These are phyloP conservation scores for Drosophila lacertosa DNA, from an alignment of 1,140 invertebrate species.

Conservation along the genomic window DNA sequence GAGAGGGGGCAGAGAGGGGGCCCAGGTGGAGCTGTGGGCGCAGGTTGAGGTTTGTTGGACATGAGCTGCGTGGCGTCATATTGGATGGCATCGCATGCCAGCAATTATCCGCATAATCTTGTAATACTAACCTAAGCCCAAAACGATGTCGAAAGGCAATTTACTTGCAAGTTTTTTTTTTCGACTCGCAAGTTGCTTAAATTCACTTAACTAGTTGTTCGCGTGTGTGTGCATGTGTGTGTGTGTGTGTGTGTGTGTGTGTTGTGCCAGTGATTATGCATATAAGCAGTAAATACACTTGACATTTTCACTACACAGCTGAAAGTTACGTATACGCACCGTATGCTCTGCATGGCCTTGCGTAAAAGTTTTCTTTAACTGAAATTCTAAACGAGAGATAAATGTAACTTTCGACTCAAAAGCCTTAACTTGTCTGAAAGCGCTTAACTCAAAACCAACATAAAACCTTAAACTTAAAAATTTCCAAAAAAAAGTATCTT, in stretches of 20 bases:
- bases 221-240: constrained; percentile 11
- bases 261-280: constrained; percentile 33
- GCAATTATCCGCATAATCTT: constrained; percentile 80
- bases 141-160: constrained; percentile 51
- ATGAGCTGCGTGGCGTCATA: constrained; percentile 51
- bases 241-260: constrained; percentile 10
- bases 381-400: not conserved
- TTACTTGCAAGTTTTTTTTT: constrained; percentile 48
- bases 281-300: constrained; percentile 34
- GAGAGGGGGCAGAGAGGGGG: constrained; percentile 14
- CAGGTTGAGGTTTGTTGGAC: not conserved
- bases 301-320: constrained; percentile 21
- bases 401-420: not conserved
- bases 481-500: too few relatives aligned
- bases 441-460: too few relatives aligned
- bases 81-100: constrained; percentile 75
- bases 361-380: not conserved
- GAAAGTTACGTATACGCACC: constrained; percentile 41
- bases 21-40: not conserved
- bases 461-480: too few relatives aligned
- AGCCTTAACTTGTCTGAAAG: not conserved
- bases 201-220: constrained; percentile 67
- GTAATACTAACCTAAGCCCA: constrained; percentile 71
- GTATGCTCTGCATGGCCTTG: not conserved
- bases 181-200: constrained; percentile 47